phyloP scores from a whole-genome alignment of 2,888 invertebrate genomes.

The Teleiodes luculella region DNA sequence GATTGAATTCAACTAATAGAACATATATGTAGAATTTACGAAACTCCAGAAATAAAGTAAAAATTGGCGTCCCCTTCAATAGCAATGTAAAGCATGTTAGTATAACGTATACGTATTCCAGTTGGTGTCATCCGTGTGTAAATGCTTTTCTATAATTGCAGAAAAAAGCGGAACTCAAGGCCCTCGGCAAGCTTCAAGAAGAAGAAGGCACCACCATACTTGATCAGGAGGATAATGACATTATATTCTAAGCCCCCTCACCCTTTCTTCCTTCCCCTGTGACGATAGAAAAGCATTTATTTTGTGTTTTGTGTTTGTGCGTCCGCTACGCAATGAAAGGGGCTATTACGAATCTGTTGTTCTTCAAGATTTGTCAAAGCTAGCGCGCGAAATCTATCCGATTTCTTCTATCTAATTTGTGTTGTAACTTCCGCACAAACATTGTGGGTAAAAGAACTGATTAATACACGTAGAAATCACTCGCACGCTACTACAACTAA shows the following conservation, averaged over 20 bases:
- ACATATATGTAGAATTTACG: too few relatives aligned
- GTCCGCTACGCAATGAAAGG: conserved; percentile 1
- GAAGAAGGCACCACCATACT: conserved; percentile 26
- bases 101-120: background rate
- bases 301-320: conserved; percentile 8
- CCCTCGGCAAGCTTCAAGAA: conserved; percentile 20
- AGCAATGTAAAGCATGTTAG: too few relatives aligned
- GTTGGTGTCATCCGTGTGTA: conserved; percentile 10
- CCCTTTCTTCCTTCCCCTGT: background rate
- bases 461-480: conserved; percentile 1
- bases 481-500: conserved; percentile 3
- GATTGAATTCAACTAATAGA: too few relatives aligned
- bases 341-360: background rate
- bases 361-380: background rate
- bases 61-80: too few relatives aligned
- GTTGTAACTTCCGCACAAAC: background rate
- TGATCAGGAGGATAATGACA: conserved; percentile 29
- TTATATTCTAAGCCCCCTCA: conserved; percentile 12
- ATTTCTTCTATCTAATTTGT: background rate
- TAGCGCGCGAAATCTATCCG: background rate
- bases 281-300: conserved; percentile 20
- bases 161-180: conserved; percentile 28
- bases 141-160: conserved; percentile 29
- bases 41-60: too few relatives aligned
- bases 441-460: background rate